These are phyloP conservation scores for Ianthella basta DNA, from an alignment of 37 sponge, comb jelly and placozoan genomes.

Conservation along the genomic window DNA sequence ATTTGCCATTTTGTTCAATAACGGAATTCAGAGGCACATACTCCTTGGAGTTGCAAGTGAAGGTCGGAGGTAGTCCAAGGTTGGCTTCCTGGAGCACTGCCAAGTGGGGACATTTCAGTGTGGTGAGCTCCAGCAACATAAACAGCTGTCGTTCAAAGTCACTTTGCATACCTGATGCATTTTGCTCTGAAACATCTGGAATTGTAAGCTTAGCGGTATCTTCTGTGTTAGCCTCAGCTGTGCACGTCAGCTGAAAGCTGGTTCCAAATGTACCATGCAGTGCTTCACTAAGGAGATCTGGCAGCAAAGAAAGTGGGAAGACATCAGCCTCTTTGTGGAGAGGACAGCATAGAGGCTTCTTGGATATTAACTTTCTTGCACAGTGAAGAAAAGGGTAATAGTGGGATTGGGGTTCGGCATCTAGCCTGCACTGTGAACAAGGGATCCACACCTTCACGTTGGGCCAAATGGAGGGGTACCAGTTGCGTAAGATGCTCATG, in stretches of 20 bases:
- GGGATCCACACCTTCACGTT: conserved; percentile 47
- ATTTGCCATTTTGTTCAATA: not conserved
- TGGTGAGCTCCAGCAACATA: conserved; percentile 7
- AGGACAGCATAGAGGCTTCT: conserved; percentile 5
- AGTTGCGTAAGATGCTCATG: conserved; percentile 63
- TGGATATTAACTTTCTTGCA: not conserved
- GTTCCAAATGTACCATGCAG: not conserved
- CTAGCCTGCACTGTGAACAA: conserved; percentile 50
- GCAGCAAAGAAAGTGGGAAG: conserved; percentile 7
- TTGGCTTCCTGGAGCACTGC: not conserved
- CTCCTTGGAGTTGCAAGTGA: not conserved
- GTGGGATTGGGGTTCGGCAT: conserved; percentile 1
- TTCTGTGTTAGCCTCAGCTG: not conserved
- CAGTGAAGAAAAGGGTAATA: conserved; percentile 46
- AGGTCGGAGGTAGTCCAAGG: not conserved
- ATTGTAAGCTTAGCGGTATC: not conserved
- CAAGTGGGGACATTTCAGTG: not conserved
- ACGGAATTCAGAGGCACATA: conserved; percentile 1
- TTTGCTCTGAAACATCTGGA: not conserved
- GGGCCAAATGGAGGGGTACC: conserved; percentile 69
- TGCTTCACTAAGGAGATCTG: conserved; percentile 7
- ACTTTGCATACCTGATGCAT: no score
- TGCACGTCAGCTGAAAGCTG: not conserved
- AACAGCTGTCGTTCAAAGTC: not conserved
- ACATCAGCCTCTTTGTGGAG: conserved; percentile 6